phyloP scores from a whole-genome alignment of 2,888 invertebrate species.

The Tachina fera region DNA sequence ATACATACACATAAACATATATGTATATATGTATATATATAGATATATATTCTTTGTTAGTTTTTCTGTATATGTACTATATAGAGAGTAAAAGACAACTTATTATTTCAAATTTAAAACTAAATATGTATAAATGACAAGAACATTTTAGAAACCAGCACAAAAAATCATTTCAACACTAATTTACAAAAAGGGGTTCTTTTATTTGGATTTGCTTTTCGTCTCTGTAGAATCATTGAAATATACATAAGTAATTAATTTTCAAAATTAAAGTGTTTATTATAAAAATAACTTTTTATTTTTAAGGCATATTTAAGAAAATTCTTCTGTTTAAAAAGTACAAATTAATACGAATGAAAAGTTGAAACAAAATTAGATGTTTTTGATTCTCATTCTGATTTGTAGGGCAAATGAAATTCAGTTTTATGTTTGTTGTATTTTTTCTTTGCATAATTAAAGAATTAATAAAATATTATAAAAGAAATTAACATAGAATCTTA shows the following conservation, averaged over 20 bases:
- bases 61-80: not conserved
- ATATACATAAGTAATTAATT: not conserved
- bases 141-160: not conserved
- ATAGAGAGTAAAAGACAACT: not conserved
- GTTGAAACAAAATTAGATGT: not conserved
- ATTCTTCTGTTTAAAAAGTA: not conserved
- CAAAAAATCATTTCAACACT: not conserved
- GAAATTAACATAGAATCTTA: conserved; percentile 45
- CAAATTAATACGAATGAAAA: not conserved
- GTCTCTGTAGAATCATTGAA: not conserved
- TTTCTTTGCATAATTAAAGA: conserved; percentile 32
- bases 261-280: not conserved
- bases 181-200: not conserved
- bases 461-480: conserved; percentile 18
- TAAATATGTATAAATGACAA: not conserved
- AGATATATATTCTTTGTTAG: not conserved
- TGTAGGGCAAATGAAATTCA: conserved; percentile 24
- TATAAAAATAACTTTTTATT: not conserved
- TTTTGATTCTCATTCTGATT: not conserved
- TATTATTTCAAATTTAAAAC: not conserved
- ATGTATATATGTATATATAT: not conserved
- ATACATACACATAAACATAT: too few relatives aligned
- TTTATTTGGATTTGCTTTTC: conserved; percentile 10
- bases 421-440: conserved; percentile 30
- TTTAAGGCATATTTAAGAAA: conserved; percentile 32